Percentiles rank a stretch among this genome's conserved stretches.
Conservation (phyloP, 2,797 vertebrate species). For the Clarias pachynema region DNA sequence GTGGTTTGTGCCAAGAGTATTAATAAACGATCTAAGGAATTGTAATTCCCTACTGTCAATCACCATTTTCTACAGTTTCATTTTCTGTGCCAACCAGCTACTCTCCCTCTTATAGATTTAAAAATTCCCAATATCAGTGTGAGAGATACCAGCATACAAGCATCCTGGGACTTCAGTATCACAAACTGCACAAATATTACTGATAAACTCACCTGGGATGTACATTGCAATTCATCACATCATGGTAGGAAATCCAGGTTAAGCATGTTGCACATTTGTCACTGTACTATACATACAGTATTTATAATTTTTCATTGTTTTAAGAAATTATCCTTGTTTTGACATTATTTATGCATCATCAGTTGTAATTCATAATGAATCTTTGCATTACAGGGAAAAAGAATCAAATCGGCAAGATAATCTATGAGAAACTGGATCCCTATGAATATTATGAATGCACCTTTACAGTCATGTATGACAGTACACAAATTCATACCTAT, state of each 20-base stretch:
- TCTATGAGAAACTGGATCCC: accelerated
- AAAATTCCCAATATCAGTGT: accelerated
- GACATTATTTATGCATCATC: neutral
- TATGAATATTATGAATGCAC: accelerated
- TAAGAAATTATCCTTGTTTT: neutral
- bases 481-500: accelerated
- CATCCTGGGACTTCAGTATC: neutral
- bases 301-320: neutral
- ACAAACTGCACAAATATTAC: accelerated
- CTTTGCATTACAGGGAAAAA: neutral
- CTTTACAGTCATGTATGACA: neutral
- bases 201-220: accelerated
- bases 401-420: accelerated
- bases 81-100: neutral
- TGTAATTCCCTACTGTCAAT: neutral
- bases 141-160: accelerated
- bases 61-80: neutral
- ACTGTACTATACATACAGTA: neutral
- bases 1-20: neutral
- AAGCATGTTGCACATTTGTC: accelerated
- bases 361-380: neutral
- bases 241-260: neutral
- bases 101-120: neutral
- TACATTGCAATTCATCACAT: accelerated
- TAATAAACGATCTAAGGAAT: neutral